phyloP scores from a whole-genome alignment of 2,113 vertebrate genomes.

The Leptocoma aspasia region DNA sequence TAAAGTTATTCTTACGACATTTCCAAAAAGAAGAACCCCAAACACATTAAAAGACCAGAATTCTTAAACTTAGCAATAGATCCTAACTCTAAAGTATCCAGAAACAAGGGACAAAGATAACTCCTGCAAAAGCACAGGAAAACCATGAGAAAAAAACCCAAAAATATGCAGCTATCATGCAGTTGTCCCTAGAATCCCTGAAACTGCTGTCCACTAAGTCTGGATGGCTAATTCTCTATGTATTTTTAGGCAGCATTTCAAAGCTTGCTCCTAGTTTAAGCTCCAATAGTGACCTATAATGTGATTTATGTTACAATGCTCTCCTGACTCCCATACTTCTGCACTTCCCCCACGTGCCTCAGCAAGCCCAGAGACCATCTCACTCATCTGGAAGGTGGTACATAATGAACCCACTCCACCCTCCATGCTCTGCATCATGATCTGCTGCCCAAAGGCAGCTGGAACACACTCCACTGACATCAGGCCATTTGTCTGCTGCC shows the following conservation, averaged over 20 bases:
- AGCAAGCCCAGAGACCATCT: neutral
- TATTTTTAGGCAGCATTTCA: neutral
- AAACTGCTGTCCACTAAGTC: neutral
- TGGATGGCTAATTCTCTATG: neutral
- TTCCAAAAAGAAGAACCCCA: neutral
- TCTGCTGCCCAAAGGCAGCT: neutral
- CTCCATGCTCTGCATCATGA: neutral
- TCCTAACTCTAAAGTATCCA: neutral
- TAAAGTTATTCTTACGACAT: neutral
- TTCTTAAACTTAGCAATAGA: neutral
- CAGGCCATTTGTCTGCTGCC: neutral
- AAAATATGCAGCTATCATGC: neutral
- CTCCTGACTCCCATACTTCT: neutral
- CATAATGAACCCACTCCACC: neutral
- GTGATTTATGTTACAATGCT: neutral
- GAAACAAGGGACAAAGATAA: neutral
- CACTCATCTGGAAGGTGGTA: neutral
- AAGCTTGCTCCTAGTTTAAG: neutral
- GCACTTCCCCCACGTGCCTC: neutral
- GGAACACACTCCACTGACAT: neutral
- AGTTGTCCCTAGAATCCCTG: neutral
- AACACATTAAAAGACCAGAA: neutral
- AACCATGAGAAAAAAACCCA: neutral
- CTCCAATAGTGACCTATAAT: neutral
- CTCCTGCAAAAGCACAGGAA: neutral